Evolutionary conservation across 92 coral and sea anemone species (phyloP), one percentile per base, ranked within the genome.

Genomic region (Epizoanthus rinbou): DNA sequence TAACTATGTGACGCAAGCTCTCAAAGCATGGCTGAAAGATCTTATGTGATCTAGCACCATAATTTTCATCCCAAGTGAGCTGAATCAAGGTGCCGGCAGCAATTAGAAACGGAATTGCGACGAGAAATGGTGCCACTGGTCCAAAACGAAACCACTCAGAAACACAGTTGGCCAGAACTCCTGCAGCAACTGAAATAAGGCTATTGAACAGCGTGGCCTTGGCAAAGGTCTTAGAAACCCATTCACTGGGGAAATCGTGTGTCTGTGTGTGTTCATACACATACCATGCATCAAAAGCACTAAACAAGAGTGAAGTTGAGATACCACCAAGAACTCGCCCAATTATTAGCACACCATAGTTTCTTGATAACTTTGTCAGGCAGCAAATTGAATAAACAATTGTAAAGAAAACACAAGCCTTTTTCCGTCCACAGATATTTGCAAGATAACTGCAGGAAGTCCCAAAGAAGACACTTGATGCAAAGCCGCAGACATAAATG

Each of bases 241-340:
- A 96, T 54, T 96, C 99, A 8, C 70, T 84, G 60, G 99, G 99
- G 69, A 96, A 96, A 75, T 89, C 97, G 41, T 96, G 95, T 69
- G 92, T 90, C 78, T 96, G 98, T 3, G 96, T 91, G 88, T 96
- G 99, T 78, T 96, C 98, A 65, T 92, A 92, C 59, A 96, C 94
- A 60, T 96, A 96, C 99, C 99, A 96, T 2, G 98, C 91, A 57
- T 96, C 99, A 83, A 96, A 96, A 16, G 99, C 98, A 0, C 98
- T 94, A 80, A 96, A 96, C 56, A 96, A 81, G 74, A 94, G 82
- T 0, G 99, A 96, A 11, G 98, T 96, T 1, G 99, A 96, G n/a
- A 96, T 83, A 47, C 99, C 99, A 54, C 99, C 99, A 16, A 96
- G 86, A 58, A 96, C 80, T 62, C 99, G 87, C 15, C 99, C 99